Evolutionary conservation across 2,888 invertebrate species (phyloP).

Genomic region (Agonopterix subpropinquella): DNA sequence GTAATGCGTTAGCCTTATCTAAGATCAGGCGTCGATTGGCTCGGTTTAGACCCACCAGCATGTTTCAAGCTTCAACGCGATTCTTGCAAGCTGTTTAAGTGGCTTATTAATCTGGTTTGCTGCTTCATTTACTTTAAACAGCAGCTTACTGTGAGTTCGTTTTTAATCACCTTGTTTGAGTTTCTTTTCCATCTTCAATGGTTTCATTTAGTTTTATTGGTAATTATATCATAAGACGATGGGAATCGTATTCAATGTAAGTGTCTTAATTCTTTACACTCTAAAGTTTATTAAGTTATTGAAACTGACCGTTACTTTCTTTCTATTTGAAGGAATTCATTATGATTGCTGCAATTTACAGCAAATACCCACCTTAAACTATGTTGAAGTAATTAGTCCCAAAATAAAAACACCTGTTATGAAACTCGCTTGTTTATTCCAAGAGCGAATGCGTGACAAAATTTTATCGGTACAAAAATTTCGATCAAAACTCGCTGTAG

Average conservation of each 20-base stretch:
- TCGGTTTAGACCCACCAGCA: constrained; percentile 17
- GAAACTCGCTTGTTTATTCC: no score
- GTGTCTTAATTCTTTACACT: no score
- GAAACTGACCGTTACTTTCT: no score
- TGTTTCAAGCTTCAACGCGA: constrained; percentile 39
- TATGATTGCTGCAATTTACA: no score
- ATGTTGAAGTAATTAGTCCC: no score
- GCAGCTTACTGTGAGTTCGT: constrained; percentile 22
- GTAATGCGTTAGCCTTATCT: constrained; percentile 24
- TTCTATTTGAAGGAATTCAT: no score
- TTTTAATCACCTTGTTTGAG: neutral
- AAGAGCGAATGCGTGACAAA: neutral
- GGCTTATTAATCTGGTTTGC: constrained; percentile 45
- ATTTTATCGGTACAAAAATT: neutral
- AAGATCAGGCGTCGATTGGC: constrained; percentile 30
- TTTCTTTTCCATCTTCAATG: neutral
- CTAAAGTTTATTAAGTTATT: no score
- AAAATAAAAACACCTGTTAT: no score
- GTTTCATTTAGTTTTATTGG: no score
- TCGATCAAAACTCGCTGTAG: neutral
- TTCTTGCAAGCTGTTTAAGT: constrained; percentile 42
- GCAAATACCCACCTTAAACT: no score
- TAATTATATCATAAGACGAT: no score
- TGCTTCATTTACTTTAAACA: constrained; percentile 42
- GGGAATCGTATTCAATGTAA: no score